Evolutionary conservation across 2,797 vertebrate species (phyloP).

Genomic region (Myiotriccus ornatus): DNA sequence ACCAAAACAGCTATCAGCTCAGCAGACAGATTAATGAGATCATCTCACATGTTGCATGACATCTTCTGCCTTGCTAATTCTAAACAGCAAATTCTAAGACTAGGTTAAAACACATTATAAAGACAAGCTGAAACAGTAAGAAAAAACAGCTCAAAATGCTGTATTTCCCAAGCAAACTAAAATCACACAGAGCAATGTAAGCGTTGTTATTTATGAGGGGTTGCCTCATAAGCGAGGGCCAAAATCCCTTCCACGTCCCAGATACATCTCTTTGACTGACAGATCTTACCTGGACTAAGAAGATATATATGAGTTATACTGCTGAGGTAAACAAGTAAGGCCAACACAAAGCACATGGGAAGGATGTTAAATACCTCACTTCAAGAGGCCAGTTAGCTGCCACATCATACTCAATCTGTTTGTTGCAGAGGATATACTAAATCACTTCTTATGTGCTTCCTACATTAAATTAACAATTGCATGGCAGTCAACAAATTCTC

Average conservation of each 20-base stretch:
- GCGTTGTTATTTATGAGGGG: neutral
- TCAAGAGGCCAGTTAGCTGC: neutral
- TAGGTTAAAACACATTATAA: neutral
- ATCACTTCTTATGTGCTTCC: neutral
- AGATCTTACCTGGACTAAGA: neutral
- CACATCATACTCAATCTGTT: neutral
- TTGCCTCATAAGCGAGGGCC: neutral
- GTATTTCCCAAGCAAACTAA: neutral
- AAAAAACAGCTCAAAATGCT: neutral
- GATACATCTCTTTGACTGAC: neutral
- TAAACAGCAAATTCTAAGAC: neutral
- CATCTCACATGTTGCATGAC: conserved; percentile 43
- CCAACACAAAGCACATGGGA: neutral
- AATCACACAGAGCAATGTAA: neutral
- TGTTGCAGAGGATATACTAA: neutral
- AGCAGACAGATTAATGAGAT: conserved; percentile 47
- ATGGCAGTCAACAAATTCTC: neutral
- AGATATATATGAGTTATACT: neutral
- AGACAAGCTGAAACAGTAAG: neutral
- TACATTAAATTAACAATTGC: neutral
- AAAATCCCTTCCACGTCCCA: neutral
- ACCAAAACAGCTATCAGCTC: conserved; percentile 39
- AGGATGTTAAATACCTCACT: neutral
- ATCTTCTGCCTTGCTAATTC: conserved; percentile 18
- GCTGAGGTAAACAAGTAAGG: neutral